A percentile compares a stretch with the other conserved stretches of the same genome.
These are phyloP conservation scores for Miichthys miiuy DNA, from an alignment of 2,797 vertebrate genomes.

Conservation along the genomic window DNA sequence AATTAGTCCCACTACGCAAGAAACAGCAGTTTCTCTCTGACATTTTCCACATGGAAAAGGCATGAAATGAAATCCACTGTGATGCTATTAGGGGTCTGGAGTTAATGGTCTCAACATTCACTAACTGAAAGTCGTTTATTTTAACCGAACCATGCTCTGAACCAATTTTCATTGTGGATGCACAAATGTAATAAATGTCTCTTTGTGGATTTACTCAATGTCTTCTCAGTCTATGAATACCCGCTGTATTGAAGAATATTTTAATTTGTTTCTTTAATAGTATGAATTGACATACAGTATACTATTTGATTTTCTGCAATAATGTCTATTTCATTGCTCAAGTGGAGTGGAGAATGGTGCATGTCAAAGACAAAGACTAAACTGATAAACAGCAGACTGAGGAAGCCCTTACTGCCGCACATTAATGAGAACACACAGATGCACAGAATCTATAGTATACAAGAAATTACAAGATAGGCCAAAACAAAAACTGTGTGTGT, in stretches of 20 bases:
- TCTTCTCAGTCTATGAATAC: conserved; percentile 21
- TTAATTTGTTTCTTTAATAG: neutral
- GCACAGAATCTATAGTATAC: neutral
- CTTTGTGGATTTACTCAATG: conserved; percentile 51
- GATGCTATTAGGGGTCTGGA: conserved; percentile 54
- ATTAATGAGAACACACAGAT: neutral
- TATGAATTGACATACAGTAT: neutral
- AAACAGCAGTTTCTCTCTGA: conserved; percentile 65
- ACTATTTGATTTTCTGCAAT: conserved; percentile 13
- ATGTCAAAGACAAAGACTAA: conserved; percentile 14
- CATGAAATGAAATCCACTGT: conserved; percentile 73
- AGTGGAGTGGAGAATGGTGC: neutral
- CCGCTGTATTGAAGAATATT: neutral
- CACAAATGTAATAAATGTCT: conserved; percentile 47
- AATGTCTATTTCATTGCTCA: conserved; percentile 7
- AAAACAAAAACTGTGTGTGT: neutral
- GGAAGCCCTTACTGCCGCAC: neutral
- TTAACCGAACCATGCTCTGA: conserved; percentile 47
- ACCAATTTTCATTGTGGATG: conserved; percentile 46
- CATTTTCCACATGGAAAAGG: conserved; percentile 70
- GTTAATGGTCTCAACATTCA: conserved; percentile 68
- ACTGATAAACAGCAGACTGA: neutral
- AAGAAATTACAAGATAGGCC: neutral
- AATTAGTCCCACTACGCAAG: conserved; percentile 71
- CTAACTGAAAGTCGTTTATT: conserved; percentile 63